Percentiles rank a stretch among this genome's conserved stretches.
phyloP scores from a whole-genome alignment of 2,888 invertebrate species.

The Eubasilissa splendida region DNA sequence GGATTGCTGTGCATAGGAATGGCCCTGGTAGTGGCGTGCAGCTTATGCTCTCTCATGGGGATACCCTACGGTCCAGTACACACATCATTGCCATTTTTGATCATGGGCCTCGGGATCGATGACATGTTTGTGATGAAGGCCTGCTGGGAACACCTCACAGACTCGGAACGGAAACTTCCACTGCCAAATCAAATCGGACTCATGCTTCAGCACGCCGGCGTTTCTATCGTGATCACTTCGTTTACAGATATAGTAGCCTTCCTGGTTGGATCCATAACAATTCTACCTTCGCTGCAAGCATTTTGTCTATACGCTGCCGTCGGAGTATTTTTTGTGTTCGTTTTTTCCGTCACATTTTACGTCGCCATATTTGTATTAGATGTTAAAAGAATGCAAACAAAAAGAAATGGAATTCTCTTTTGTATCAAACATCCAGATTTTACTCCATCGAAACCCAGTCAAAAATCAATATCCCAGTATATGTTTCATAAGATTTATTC shows the following conservation, averaged over 20 bases:
- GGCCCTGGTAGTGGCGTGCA: constrained; percentile 81
- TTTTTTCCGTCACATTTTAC: constrained; percentile 87
- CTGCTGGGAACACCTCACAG: constrained; percentile 79
- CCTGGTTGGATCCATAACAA: constrained; percentile 84
- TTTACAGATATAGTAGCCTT: constrained; percentile 87
- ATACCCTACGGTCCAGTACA: constrained; percentile 87
- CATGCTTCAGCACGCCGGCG: constrained; percentile 85
- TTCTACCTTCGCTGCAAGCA: constrained; percentile 85
- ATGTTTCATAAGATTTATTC: constrained; percentile 76
- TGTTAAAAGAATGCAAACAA: constrained; percentile 74
- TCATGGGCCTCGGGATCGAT: constrained; percentile 87
- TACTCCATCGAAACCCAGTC: constrained; percentile 70
- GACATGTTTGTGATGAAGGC: constrained; percentile 91
- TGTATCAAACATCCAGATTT: constrained; percentile 77
- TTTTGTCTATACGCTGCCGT: constrained; percentile 87
- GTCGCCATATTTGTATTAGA: constrained; percentile 84
- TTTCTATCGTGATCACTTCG: constrained; percentile 88
- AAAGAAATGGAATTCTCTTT: constrained; percentile 78
- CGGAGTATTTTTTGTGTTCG: constrained; percentile 83
- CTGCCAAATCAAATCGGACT: constrained; percentile 78
- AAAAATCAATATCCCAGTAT: constrained; percentile 73
- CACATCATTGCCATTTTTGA: constrained; percentile 84
- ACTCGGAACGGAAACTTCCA: constrained; percentile 70
- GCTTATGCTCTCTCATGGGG: constrained; percentile 80
- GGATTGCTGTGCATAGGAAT: constrained; percentile 82